phyloP scores from a whole-genome alignment of 2,797 vertebrate species.

The Channallabes apus region DNA sequence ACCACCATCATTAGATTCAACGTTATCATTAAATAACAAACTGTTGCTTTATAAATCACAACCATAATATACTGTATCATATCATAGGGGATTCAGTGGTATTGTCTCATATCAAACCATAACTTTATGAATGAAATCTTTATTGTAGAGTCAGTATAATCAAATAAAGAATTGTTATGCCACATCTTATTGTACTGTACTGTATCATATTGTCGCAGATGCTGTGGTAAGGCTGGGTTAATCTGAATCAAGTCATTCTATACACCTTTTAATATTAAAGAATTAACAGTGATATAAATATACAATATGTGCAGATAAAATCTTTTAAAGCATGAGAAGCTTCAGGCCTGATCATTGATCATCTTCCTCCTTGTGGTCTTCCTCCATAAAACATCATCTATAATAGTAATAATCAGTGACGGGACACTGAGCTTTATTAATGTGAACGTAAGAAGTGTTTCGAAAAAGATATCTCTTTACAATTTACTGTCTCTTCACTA shows the following conservation, averaged over 20 bases:
- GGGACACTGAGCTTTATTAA: neutral
- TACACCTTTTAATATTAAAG: neutral
- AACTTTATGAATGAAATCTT: too few species aligned
- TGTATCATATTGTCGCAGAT: neutral
- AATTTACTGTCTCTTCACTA: neutral
- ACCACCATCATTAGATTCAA: neutral
- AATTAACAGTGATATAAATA: neutral
- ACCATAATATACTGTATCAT: neutral
- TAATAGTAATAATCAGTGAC: neutral
- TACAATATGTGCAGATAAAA: neutral
- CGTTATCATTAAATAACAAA: neutral
- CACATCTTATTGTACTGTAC: neutral
- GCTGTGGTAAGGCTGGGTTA: neutral
- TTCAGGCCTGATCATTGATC: neutral
- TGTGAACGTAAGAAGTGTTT: neutral
- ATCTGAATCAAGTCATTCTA: neutral
- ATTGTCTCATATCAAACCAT: neutral
- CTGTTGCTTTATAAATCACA: neutral
- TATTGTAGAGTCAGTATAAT: too few species aligned
- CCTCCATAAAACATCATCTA: neutral
- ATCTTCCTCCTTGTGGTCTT: neutral
- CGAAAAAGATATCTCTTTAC: neutral
- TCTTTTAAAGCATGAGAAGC: neutral
- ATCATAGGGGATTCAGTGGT: neutral
- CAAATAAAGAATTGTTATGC: too few species aligned